Evolutionary conservation across 2,888 invertebrate species (phyloP).

Genomic region (Galerucella calmariensis): DNA sequence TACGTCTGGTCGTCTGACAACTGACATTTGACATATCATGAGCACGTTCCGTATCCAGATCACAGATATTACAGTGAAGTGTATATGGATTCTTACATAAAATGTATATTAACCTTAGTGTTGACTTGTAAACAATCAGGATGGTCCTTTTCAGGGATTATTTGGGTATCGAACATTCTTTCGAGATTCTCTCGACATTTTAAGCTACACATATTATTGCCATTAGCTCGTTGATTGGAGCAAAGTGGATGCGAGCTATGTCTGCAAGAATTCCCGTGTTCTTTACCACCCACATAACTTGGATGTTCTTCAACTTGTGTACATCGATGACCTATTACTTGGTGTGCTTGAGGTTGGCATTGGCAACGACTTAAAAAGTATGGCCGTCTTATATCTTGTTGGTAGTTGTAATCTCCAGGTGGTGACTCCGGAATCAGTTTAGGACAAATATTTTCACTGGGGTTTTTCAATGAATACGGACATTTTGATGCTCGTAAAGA

Average conservation of each 20-base stretch:
- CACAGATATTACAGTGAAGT: too few species aligned
- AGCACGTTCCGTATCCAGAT: too few species aligned
- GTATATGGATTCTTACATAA: not conserved
- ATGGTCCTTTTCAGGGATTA: not conserved
- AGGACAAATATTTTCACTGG: not conserved
- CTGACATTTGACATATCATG: too few species aligned
- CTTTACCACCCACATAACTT: not conserved
- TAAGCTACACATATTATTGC: too few species aligned
- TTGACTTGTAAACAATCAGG: not conserved
- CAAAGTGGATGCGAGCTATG: not conserved
- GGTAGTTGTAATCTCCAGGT: not conserved
- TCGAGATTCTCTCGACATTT: not conserved
- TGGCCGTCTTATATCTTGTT: not conserved
- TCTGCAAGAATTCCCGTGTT: not conserved
- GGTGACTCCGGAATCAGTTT: not conserved
- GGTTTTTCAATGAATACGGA: not conserved
- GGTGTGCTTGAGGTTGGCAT: not conserved
- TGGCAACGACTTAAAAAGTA: not conserved
- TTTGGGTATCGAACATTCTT: not conserved
- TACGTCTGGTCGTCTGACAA: too few species aligned
- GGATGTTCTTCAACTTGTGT: not conserved
- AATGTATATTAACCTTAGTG: slow-evolving; percentile 1
- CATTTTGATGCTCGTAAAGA: not conserved
- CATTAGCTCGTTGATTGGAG: too few species aligned
- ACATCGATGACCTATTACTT: not conserved